phyloP scores from a whole-genome alignment of 2,113 vertebrate species.

The Platanista minor region DNA sequence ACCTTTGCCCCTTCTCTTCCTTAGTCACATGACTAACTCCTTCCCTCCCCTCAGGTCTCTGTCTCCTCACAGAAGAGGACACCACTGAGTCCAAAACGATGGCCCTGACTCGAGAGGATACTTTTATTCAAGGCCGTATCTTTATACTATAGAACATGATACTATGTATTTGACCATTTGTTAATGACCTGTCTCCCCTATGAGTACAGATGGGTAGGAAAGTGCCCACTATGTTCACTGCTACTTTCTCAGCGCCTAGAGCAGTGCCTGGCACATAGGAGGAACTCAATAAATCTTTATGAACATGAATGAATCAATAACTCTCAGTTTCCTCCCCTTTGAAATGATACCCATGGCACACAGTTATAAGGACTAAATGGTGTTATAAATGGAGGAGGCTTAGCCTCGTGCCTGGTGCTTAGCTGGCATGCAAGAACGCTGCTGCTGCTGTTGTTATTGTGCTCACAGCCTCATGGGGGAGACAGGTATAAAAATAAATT shows the following conservation, averaged over 20 bases:
- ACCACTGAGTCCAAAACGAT: background rate
- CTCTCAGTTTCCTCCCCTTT: background rate
- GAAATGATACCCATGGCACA: background rate
- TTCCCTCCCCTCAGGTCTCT: background rate
- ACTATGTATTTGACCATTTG: background rate
- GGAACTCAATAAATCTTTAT: background rate
- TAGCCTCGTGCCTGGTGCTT: background rate
- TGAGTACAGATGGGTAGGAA: background rate
- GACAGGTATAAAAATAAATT: background rate
- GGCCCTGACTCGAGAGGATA: background rate
- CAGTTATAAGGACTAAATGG: background rate
- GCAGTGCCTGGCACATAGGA: background rate
- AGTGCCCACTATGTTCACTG: background rate
- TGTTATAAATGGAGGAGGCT: too few relatives aligned
- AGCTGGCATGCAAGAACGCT: accelerated
- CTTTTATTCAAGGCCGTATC: background rate
- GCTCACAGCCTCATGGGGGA: accelerated
- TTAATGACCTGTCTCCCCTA: background rate
- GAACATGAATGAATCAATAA: background rate
- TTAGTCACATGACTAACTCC: background rate
- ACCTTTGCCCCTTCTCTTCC: background rate
- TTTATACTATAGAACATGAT: background rate
- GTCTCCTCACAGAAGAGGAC: background rate
- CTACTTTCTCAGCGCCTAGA: background rate
- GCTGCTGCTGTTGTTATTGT: accelerated